These are phyloP conservation scores for Ptychochromis oligacanthus DNA, from an alignment of 2,113 vertebrate genomes.

Conservation along the genomic window DNA sequence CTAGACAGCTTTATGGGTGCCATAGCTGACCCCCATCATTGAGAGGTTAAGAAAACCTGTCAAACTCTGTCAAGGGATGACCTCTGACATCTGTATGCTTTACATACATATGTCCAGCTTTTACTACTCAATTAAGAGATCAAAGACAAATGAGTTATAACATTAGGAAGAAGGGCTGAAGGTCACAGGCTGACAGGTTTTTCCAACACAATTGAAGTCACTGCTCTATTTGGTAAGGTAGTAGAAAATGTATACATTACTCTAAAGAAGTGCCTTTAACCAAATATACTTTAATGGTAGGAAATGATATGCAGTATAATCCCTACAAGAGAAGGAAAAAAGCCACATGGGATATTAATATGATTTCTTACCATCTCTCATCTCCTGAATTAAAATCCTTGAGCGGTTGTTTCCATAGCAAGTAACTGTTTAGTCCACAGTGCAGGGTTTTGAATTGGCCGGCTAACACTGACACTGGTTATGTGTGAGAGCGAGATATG, in stretches of 20 bases:
- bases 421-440: slow-evolving; percentile 29
- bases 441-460: slow-evolving; percentile 21
- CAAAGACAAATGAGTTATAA: slow-evolving; percentile 20
- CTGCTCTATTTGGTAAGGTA: slow-evolving; percentile 39
- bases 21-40: slow-evolving; percentile 51
- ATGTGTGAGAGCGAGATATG: slow-evolving; percentile 47
- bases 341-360: slow-evolving; percentile 35
- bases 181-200: slow-evolving; percentile 41
- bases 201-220: slow-evolving; percentile 26
- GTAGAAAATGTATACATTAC: slow-evolving; percentile 38
- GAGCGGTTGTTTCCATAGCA: slow-evolving; percentile 20
- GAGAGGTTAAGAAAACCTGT: slow-evolving; percentile 48
- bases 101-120: not conserved
- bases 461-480: slow-evolving; percentile 40
- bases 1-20: slow-evolving; percentile 55
- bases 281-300: slow-evolving; percentile 6
- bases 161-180: not conserved
- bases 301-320: slow-evolving; percentile 24
- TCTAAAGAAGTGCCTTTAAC: not conserved
- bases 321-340: slow-evolving; percentile 12
- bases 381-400: slow-evolving; percentile 39
- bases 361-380: slow-evolving; percentile 50
- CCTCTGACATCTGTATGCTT: slow-evolving; percentile 23
- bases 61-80: slow-evolving; percentile 22
- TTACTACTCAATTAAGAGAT: slow-evolving; percentile 4